Conservation (phyloP, 2,797 vertebrate genomes). For the Pagetopsis macropterus region DNA sequence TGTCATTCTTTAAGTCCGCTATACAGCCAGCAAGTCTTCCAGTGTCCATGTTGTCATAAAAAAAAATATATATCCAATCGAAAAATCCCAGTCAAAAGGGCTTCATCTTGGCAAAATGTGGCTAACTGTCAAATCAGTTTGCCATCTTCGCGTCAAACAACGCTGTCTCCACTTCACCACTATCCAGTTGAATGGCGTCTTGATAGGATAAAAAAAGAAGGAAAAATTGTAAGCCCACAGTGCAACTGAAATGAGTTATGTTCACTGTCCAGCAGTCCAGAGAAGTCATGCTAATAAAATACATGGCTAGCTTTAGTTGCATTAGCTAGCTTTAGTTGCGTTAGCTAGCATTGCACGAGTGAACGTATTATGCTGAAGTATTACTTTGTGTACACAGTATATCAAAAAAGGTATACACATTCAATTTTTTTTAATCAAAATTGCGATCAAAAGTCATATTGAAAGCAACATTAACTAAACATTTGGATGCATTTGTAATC, state of each 20-base stretch:
- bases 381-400: neutral
- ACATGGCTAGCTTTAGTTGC: slow-evolving; percentile 47
- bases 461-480: neutral
- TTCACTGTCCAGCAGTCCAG: slow-evolving; percentile 50
- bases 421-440: neutral
- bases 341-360: slow-evolving; percentile 34
- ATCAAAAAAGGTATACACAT: too few species aligned
- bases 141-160: slow-evolving; percentile 94
- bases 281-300: slow-evolving; percentile 30
- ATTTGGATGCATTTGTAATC: neutral
- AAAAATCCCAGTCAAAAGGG: slow-evolving; percentile 62
- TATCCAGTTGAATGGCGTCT: slow-evolving; percentile 90
- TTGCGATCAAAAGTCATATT: neutral
- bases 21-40: slow-evolving; percentile 47
- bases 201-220: slow-evolving; percentile 92
- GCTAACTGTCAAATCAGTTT: slow-evolving; percentile 75
- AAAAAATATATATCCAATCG: slow-evolving; percentile 47
- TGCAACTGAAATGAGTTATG: slow-evolving; percentile 64
- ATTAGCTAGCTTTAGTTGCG: slow-evolving; percentile 43
- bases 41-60: slow-evolving; percentile 56
- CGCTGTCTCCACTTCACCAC: slow-evolving; percentile 89
- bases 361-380: slow-evolving; percentile 1
- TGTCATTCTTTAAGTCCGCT: slow-evolving; percentile 57
- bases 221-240: slow-evolving; percentile 90
- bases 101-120: slow-evolving; percentile 71